Base-by-base conservation (phyloP, 2,113 vertebrate species). In the Syngnathoides biaculeatus region DNA sequence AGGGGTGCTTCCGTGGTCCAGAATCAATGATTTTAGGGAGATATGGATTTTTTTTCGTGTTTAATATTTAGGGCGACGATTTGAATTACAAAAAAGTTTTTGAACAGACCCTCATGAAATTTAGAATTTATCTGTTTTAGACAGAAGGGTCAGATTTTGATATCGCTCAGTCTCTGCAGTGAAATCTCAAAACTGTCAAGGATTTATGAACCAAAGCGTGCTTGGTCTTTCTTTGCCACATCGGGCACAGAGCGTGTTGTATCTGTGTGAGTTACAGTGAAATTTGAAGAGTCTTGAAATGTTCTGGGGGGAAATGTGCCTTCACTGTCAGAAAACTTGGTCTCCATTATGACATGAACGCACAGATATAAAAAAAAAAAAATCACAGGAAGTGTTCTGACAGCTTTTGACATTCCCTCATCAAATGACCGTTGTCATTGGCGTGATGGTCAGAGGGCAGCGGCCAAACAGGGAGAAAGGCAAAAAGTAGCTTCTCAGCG, bases 401-500 rank as follows among this genome's bases (percentile, higher is more conserved):
- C 58, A 61, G 38, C 58, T 22, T 62, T 60, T 39, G 58, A 38
- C 38, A 9, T 27, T 56, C 15, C 24, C 26, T 56, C 53, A 17
- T 30, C 53, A 15, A 56, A 56, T 7, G 53, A 15, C 5, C 14
- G 24, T 26, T 26, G 35, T 40, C 10, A 10, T 38, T 58, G 57
- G 30, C 20, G 5, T 40, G 38, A 61, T 22, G 58, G 38, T 17
- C 58, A 61, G 58, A 61, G 38, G 38, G 58, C 58, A 60, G 5
- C 30, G 57, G 22, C 30, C 57, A 59, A 59, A 38, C 30, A 8
- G 27, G 20, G 10, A 61, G 38, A 42, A 40, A 20, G 9, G 20
- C 9, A 50, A 38, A 80, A 84, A 75, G 74, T 60, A 69, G 72
- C 71, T 24, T 77, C 83, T 69, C 80, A 79, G 85, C 79, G 35